Conservation (phyloP, 2,113 vertebrate species). For the Picathartes gymnocephalus region DNA sequence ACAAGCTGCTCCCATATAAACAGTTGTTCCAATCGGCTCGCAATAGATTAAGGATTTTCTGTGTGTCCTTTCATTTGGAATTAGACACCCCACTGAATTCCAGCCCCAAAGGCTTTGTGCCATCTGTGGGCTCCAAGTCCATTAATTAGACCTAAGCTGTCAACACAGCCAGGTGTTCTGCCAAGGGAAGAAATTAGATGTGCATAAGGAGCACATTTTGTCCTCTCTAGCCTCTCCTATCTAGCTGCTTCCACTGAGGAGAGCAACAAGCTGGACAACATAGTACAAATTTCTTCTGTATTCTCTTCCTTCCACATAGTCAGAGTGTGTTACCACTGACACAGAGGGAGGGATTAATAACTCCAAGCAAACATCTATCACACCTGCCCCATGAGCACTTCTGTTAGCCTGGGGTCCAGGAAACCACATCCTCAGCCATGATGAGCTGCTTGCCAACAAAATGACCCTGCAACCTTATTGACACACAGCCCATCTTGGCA, state of each 20-base stretch:
- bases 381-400: neutral
- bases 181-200: neutral
- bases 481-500: neutral
- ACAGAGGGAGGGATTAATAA: neutral
- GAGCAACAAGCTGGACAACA: neutral
- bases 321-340: neutral
- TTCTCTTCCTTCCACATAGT: neutral
- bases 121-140: constrained; percentile 35
- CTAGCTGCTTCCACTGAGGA: neutral
- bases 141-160: neutral
- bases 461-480: neutral
- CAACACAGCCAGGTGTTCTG: neutral
- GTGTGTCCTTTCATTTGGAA: constrained; percentile 13
- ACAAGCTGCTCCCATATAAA: constrained; percentile 1
- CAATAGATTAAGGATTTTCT: constrained; percentile 46
- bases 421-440: neutral
- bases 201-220: neutral
- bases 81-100: constrained; percentile 7
- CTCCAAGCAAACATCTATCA: neutral
- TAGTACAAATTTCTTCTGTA: neutral
- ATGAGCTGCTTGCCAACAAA: neutral
- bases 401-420: neutral
- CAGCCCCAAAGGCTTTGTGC: neutral
- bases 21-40: constrained; percentile 25
- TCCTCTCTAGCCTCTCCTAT: neutral